Base-by-base conservation (phyloP, 2,113 vertebrate genomes). In the Otis tarda region DNA sequence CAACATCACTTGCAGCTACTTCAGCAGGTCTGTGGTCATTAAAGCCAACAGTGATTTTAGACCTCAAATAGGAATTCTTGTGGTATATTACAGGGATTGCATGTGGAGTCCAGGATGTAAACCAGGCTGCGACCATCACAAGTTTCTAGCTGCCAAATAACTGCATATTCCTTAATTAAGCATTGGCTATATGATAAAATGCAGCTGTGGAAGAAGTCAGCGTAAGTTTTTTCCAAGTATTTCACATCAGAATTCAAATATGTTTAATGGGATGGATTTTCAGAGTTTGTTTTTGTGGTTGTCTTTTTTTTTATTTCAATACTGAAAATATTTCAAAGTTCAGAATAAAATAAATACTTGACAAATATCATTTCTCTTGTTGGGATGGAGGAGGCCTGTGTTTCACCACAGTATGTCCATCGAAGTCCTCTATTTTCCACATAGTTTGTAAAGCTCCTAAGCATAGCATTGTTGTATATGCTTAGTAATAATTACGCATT, bases 271-370 rank as follows among this genome's bases (percentile, higher is more conserved):
- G 35, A 56, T 83, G 68, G 43, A 87, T 81, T 92, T 90, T 92
- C 52, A 84, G 60, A 12, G 10, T 41, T 73, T 59, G 25, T 23
- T 43, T 27, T 43, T 53, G 12, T 25, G 1, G 2, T 3, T 39
- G 28, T 7, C 31, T 47, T 25, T 47, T 20, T 37, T 47, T 59
- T 65, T 31, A 65, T 69, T 83, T 75, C 52, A 78, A 47, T 52
- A 90, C 19, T 67, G 84, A 88, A 90, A 89, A 55, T 86, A 52
- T 30, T 83, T 75, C 22, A 45, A 92, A 53, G 27, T 82, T 96
- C 55, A 96, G 61, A 95, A 94, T 92, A 95, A 91, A 95, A 53
- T 55, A 87, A 65, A 39, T 75, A 84, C 19, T 84, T 89, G 37
- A 41, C 35, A 81, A 68, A 17, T 93, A 84, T 83, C 8, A n/a